Base-by-base conservation (phyloP, 2,797 vertebrate species). In the Menidia menidia region DNA sequence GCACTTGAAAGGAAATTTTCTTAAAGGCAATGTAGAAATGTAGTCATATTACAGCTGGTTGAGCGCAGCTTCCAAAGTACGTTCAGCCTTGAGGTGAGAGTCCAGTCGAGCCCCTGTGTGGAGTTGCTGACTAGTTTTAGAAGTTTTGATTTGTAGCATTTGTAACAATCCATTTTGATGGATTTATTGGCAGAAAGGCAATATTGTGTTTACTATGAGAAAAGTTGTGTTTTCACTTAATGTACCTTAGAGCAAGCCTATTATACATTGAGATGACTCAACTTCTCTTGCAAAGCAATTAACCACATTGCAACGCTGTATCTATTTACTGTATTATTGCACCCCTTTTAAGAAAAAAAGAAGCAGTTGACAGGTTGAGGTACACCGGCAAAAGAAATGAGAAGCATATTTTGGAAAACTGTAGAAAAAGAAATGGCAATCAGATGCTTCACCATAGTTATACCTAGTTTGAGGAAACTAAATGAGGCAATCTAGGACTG, bases 1-100 rank as follows among this genome's bases (percentile, higher is more conserved):
- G 33, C 30, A 41, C 2, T 41, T n/a, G 4, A 15, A 16, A 42
- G 33, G 7, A 25, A 25, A 25, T 25, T 25, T 25, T 25, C 25
- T 25, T 25, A 25, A 25, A 25, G 39, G 33, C 50, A 6, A 39
- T 35, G 18, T 52, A 52, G 13, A 18, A 60, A 62, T 39, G 6
- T 11, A 39, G 32, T 62, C 31, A 53, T 53, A 9, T 50, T 67
- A 15, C 14, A 18, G 14, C 45, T 50, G 48, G 39, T 66, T 16
- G 51, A 54, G 10, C 41, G 39, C 33, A 41, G 25, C 48, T 11
- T 25, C 25, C 25, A 25, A 25, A 25, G 25, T 25, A 25, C 25
- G 25, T 25, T 25, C 25, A 25, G 25, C 25, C 25, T 25, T 1
- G 25, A 2, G 25, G 25, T 25, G 25, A 25, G 25, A 25, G 25